A percentile compares a stretch with the other conserved stretches of the same genome.
Conservation (phyloP, 2,113 vertebrate genomes). For the Caranx melampygus region DNA sequence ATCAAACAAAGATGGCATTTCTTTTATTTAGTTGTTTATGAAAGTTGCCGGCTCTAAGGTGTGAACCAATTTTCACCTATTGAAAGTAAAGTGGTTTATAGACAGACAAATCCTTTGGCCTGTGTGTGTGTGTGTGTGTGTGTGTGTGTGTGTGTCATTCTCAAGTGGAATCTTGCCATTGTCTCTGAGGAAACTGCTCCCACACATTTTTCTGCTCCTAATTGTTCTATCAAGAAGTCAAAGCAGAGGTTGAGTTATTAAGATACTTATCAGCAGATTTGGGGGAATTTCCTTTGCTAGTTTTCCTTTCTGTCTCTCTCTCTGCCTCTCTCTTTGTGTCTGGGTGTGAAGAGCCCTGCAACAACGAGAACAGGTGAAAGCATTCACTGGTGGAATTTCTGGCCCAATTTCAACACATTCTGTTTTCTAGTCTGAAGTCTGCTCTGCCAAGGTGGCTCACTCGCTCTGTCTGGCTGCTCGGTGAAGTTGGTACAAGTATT, state of each 20-base stretch:
- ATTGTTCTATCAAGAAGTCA: neutral
- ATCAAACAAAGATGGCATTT: conserved; percentile 42
- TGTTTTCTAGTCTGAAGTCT: conserved; percentile 53
- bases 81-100: conserved; percentile 25
- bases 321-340: conserved; percentile 11
- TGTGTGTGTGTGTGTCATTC: conserved; percentile 37
- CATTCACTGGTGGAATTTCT: conserved; percentile 76
- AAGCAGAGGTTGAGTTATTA: conserved; percentile 2
- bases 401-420: conserved; percentile 69
- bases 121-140: neutral
- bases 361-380: conserved; percentile 74
- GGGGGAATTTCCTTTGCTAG: conserved; percentile 13
- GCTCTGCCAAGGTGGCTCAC: conserved; percentile 41
- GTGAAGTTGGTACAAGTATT: neutral
- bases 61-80: conserved; percentile 19
- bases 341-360: conserved; percentile 42
- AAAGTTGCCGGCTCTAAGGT: conserved; percentile 5
- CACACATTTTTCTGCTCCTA: neutral
- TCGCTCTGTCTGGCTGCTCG: conserved; percentile 29
- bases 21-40: conserved; percentile 18
- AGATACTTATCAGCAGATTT: conserved; percentile 30
- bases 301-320: neutral
- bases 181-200: neutral
- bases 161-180: conserved; percentile 15
- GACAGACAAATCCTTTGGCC: conserved; percentile 5